phyloP scores from a whole-genome alignment of 2,113 vertebrate genomes.

The Tautogolabrus adspersus region DNA sequence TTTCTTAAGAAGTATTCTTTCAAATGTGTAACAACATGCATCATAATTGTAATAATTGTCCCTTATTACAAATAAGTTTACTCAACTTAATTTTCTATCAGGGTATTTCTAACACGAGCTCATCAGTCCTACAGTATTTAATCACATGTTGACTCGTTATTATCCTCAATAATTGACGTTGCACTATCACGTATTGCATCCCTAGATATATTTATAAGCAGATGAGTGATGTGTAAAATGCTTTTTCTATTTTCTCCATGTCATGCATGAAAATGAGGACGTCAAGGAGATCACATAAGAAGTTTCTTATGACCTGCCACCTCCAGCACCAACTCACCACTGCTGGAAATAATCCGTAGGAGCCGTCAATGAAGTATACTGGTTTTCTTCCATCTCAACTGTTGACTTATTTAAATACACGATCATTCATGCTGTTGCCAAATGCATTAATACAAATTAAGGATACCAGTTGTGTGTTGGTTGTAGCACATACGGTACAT shows the following conservation, averaged over 20 bases:
- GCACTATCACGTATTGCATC: not conserved
- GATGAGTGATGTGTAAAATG: constrained; percentile 20
- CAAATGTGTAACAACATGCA: no score
- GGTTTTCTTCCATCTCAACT: constrained; percentile 83
- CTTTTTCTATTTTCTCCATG: constrained; percentile 9
- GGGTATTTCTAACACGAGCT: no score
- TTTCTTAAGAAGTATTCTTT: no score
- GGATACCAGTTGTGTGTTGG: constrained; percentile 12
- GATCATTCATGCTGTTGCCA: constrained; percentile 67
- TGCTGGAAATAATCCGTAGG: constrained; percentile 84
- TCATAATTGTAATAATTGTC: no score
- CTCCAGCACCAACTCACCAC: constrained; percentile 81
- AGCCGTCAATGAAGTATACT: constrained; percentile 81
- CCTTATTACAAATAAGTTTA: no score
- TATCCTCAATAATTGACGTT: no score
- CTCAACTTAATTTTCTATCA: no score
- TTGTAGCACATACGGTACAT: constrained; percentile 20
- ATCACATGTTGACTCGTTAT: no score
- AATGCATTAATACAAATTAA: constrained; percentile 24
- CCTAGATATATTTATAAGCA: not conserved
- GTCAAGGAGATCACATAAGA: constrained; percentile 35
- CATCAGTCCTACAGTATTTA: no score
- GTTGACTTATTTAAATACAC: constrained; percentile 77
- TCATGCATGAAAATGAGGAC: constrained; percentile 69
- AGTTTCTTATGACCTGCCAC: constrained; percentile 44